Percentiles rank a stretch among this genome's conserved stretches.
Conservation (phyloP, 2,113 vertebrate genomes). For the Zosterops hypoxanthus region DNA sequence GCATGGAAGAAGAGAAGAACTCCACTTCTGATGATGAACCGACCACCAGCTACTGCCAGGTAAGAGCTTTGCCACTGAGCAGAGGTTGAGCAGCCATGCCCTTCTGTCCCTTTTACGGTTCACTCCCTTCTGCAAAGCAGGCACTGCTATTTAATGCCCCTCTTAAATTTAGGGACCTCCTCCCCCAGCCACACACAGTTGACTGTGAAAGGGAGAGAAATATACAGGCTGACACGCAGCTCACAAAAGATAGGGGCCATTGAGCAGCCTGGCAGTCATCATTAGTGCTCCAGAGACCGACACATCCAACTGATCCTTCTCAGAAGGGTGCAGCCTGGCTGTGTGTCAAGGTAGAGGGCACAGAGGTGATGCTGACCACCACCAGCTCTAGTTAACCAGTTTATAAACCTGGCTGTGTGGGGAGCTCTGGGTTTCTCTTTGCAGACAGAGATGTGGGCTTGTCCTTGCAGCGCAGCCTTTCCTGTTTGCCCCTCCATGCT, state of each 20-base stretch:
- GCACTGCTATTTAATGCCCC: neutral
- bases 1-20: conserved; percentile 59
- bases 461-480: neutral
- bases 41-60: conserved; percentile 77
- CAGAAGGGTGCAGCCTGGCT: neutral
- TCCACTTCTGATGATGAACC: conserved; percentile 72
- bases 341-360: neutral
- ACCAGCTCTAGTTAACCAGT: neutral
- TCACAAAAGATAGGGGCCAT: neutral
- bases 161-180: neutral
- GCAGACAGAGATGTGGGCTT: neutral
- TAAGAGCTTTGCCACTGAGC: conserved; percentile 38
- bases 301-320: neutral
- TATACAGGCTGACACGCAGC: neutral
- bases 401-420: neutral
- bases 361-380: neutral
- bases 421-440: neutral
- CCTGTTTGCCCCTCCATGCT: neutral
- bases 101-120: neutral
- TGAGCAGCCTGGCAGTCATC: neutral
- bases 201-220: neutral
- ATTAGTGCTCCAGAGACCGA: neutral
- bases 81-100: neutral
- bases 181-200: neutral
- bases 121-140: neutral